phyloP scores from a whole-genome alignment of 2,888 invertebrate genomes.

The Pristionchus entomophagus region DNA sequence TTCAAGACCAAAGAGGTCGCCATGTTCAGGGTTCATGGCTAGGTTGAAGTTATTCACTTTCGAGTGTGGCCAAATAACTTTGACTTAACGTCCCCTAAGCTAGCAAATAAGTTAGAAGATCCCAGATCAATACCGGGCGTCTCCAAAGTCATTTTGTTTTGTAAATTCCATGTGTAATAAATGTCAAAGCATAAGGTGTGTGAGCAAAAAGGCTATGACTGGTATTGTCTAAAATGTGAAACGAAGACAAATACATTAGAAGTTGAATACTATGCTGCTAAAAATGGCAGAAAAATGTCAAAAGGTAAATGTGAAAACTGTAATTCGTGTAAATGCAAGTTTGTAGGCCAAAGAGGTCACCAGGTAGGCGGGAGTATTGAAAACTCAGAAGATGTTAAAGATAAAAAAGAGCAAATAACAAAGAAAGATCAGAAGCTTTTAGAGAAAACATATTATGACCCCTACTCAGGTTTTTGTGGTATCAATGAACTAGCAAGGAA shows the following conservation, averaged over 20 bases:
- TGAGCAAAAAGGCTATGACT: too few relatives aligned
- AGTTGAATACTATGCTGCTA: neutral
- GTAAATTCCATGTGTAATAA: neutral
- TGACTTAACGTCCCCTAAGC: neutral
- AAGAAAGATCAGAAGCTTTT: neutral
- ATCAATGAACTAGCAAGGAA: slow-evolving; percentile 54
- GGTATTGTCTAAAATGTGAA: slow-evolving; percentile 53
- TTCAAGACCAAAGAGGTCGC: neutral
- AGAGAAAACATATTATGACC: slow-evolving; percentile 54
- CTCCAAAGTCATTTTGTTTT: neutral
- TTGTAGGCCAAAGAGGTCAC: slow-evolving; percentile 48
- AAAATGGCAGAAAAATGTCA: slow-evolving; percentile 33
- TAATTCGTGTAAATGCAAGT: slow-evolving; percentile 54
- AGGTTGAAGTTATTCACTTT: slow-evolving; percentile 26
- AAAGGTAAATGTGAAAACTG: slow-evolving; percentile 53
- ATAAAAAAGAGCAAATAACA: slow-evolving; percentile 6
- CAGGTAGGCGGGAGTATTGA: neutral
- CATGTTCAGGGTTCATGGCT: slow-evolving; percentile 4
- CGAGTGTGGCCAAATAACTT: slow-evolving; percentile 12
- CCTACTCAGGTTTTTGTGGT: slow-evolving; percentile 57
- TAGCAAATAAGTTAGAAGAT: neutral
- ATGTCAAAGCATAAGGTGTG: neutral
- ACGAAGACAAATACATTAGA: slow-evolving; percentile 46
- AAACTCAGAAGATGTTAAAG: slow-evolving; percentile 50
- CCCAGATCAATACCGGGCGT: neutral